Base-by-base conservation (phyloP, 1,140 invertebrate species). In the Papilio dardanus region DNA sequence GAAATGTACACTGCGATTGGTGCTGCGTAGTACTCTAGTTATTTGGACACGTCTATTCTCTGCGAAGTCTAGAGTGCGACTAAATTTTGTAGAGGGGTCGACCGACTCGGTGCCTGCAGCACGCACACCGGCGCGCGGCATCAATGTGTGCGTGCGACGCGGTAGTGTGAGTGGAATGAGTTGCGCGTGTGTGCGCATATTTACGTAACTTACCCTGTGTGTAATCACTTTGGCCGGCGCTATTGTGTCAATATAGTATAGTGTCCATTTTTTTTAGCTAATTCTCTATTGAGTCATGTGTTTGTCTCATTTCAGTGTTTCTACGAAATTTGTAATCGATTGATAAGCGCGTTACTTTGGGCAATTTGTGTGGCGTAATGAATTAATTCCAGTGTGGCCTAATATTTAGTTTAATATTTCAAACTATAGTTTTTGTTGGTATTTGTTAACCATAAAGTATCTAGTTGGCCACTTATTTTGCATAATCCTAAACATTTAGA, bases 21-120 rank as follows among this genome's bases (percentile, higher is more conserved):
- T 78, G 78, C 75, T 79, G 74, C 84, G 87, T 88, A 82, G 86
- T 83, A 84, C 82, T 87, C 86, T 84, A 82, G 77, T 82, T 68
- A 81, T 78, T 87, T 86, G 88, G 78, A 86, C 84, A 83, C 86
- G 91, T 88, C 87, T 87, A 81, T 80, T 81, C 84, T 79, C 81
- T 79, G 74, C 79, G 81, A 82, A 84, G 87, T 87, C 84, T 87
- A 85, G 88, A 88, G 88, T 86, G 83, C 83, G 90, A 93, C 90
- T 93, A 85, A 92, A 86, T 85, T 88, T 88, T 91, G 91, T 93
- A 92, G 91, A 90, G 91, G 90, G 91, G 89, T 91, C 88, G 87
- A 78, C 77, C 80, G 87, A 91, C 83, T 89, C 85, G 86, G 82
- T 80, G 86, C 84, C 86, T 89, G 86, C 81, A 84, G 71, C 81